Percentiles rank a stretch among this genome's conserved stretches.
Evolutionary conservation across 1,140 invertebrate species (phyloP).

Genomic region (Chironomus striatipennis): DNA sequence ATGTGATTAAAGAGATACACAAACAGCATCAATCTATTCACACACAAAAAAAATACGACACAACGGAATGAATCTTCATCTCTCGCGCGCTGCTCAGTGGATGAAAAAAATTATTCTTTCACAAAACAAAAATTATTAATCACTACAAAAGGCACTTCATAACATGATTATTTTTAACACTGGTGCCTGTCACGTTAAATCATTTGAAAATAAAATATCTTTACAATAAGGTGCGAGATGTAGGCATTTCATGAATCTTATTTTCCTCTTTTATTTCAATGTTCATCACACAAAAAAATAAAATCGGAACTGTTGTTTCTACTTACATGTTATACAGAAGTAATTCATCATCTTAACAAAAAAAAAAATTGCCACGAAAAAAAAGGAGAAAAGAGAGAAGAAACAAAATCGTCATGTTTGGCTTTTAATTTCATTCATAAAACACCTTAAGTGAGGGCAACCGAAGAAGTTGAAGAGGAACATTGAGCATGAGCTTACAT

Average conservation of each 20-base stretch:
- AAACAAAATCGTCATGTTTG: no score
- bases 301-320: slow-evolving; percentile 12
- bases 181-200: slow-evolving; percentile 19
- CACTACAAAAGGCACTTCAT: slow-evolving; percentile 21
- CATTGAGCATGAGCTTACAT: no score
- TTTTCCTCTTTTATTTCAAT: not conserved
- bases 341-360: not conserved
- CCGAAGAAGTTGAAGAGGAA: no score
- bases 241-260: not conserved
- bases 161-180: slow-evolving; percentile 22
- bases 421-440: no score
- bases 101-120: no score
- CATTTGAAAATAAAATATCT: slow-evolving; percentile 4
- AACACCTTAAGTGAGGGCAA: no score
- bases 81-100: not conserved
- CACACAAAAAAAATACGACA: no score
- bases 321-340: not conserved
- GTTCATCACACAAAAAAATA: not conserved
- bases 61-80: no score
- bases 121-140: not conserved
- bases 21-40: no score
- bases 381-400: no score
- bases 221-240: not conserved
- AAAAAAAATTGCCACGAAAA: no score
- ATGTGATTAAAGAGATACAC: no score